These are phyloP conservation scores for Actenoides lindsayi DNA, from an alignment of 2,113 vertebrate genomes.

Conservation along the genomic window DNA sequence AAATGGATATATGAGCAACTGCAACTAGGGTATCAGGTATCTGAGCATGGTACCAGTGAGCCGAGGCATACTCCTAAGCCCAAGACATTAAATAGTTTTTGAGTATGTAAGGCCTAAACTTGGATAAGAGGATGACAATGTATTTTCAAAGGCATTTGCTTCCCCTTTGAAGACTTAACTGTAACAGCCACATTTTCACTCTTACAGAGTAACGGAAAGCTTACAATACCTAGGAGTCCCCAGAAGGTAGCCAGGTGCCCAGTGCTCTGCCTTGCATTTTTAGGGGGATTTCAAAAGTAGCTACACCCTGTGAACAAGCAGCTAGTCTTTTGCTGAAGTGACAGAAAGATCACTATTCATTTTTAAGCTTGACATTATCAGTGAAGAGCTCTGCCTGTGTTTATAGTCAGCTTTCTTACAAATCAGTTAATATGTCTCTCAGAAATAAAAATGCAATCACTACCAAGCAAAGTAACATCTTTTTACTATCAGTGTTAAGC, in stretches of 20 bases:
- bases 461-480: not conserved
- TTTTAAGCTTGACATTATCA: not conserved
- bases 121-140: not conserved
- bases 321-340: not conserved
- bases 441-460: not conserved
- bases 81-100: not conserved
- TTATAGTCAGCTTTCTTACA: not conserved
- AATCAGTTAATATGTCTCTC: not conserved
- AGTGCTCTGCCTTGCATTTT: not conserved
- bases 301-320: not conserved
- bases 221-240: not conserved
- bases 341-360: not conserved
- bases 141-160: not conserved
- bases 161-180: not conserved
- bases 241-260: not conserved
- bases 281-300: not conserved
- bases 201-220: not conserved
- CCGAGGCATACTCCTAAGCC: not conserved
- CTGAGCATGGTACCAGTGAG: not conserved
- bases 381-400: not conserved
- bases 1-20: not conserved
- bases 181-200: not conserved
- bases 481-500: not conserved
- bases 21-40: not conserved
- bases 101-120: not conserved